Conservation (phyloP, 2,888 invertebrate species). For the Drosophila vallismaia region DNA sequence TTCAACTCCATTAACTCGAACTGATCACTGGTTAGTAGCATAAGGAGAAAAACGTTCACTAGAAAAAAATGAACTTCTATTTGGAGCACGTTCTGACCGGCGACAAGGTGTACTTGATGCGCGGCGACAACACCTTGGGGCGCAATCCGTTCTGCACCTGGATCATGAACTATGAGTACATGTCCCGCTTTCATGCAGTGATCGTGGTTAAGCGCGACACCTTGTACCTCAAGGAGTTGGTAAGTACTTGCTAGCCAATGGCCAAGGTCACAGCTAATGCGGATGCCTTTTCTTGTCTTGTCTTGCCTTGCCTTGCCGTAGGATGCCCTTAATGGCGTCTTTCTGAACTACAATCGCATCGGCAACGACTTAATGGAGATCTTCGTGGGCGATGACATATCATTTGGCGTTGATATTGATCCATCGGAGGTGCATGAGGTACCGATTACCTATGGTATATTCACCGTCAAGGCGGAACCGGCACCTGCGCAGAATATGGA, state of each 20-base stretch:
- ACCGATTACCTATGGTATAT: not conserved
- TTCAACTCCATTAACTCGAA: not conserved
- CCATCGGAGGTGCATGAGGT: not conserved
- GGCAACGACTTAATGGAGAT: not conserved
- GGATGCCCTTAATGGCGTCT: not conserved
- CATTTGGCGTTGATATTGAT: not conserved
- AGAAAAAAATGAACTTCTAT: not conserved
- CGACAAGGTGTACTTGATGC: not conserved
- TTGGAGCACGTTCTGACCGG: not conserved
- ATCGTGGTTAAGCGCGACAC: not conserved
- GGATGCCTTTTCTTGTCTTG: not conserved
- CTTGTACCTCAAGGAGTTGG: conserved; percentile 1
- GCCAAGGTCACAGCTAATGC: not conserved
- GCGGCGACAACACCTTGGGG: not conserved
- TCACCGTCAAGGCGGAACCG: conserved; percentile 2
- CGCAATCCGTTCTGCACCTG: not conserved
- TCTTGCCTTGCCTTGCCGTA: not conserved
- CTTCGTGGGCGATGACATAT: not conserved
- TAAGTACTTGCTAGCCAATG: not conserved
- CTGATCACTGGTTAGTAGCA: not conserved
- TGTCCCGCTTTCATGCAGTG: conserved; percentile 1
- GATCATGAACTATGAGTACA: not conserved
- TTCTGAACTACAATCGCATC: not conserved
- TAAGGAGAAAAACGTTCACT: not conserved
- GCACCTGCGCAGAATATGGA: not conserved